Evolutionary conservation across 2,888 invertebrate genomes (phyloP), one percentile per base, ranked within the genome.

Genomic region (Marronus borbonicus): DNA sequence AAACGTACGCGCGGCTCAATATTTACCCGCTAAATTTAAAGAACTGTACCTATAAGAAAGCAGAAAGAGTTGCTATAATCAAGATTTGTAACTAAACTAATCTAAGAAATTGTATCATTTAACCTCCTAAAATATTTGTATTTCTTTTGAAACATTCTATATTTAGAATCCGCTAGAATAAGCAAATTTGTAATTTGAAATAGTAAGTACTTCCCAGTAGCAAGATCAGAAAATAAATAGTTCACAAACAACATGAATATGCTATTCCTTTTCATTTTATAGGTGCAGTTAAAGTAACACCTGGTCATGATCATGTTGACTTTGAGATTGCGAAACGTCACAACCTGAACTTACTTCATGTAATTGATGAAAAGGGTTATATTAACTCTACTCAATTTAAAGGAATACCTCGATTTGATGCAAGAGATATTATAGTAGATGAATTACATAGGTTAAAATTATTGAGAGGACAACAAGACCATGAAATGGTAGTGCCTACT

Each of bases 281-380:
- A 52, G 96, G 99, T 83, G 98, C 98, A 79, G 99, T 99, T 0
- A 99, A 99, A 90, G 97, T 99, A 80, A 99, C 99, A 0, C 99
- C 99, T 0, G 98, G 98, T 1, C 99, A 99, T 88, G 98, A 99
- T 88, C 95, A 94, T 50, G 97, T 96, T 86, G 99, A 99, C 90
- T 99, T 98, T 88, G 98, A 98, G 85, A 94, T 97, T 62, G 99
- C 97, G 52, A 95, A 96, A 85, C 92, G 98, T 7, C 97, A 98
- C 88, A 92, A 94, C 81, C 89, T 99, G 80, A 94, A 94, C 0
- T 95, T 96, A 86, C 91, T 98, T 81, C 97, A 94, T 52, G 95
- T 99, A 77, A 94, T 99, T 80, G 94, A 96, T 84, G 98, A 98
- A 84, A 94, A 94, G 80, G 99, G 99, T n/a, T 90, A 89, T 76